These are phyloP conservation scores for Chionomys nivalis DNA, from an alignment of 2,113 vertebrate species.

Conservation along the genomic window DNA sequence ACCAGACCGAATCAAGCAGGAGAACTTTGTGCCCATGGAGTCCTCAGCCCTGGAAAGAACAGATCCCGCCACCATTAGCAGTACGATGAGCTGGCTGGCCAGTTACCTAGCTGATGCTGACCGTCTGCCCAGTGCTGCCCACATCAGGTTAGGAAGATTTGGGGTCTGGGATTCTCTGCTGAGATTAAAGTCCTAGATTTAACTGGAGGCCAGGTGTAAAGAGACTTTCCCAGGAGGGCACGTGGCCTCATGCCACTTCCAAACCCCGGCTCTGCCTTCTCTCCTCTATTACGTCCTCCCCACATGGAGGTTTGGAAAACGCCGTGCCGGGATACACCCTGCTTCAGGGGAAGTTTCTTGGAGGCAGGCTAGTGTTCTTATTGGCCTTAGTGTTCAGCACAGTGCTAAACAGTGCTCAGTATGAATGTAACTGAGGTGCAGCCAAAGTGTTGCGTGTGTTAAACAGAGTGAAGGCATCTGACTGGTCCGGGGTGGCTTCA, in stretches of 20 bases:
- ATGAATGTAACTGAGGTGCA: background rate
- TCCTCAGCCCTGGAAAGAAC: conserved; percentile 86
- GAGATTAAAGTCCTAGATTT: background rate
- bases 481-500: fast-evolving
- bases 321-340: fast-evolving
- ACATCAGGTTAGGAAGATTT: conserved; percentile 89
- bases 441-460: background rate
- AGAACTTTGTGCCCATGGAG: conserved; percentile 93
- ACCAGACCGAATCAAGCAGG: conserved; percentile 97
- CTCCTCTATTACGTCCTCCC: fast-evolving
- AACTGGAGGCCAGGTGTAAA: background rate
- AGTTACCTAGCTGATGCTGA: conserved; percentile 98
- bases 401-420: background rate
- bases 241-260: fast-evolving
- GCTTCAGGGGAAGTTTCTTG: fast-evolving
- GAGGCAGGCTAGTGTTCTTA: background rate
- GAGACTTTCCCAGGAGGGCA: background rate
- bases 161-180: background rate
- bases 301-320: fast-evolving
- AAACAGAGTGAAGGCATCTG: fast-evolving
- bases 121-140: conserved; percentile 94
- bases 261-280: background rate
- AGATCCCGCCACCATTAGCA: conserved; percentile 91
- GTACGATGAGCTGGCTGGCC: conserved; percentile 99
- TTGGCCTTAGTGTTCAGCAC: background rate